phyloP scores from a whole-genome alignment of 2,797 vertebrate genomes.

The Phaenicophaeus curvirostris region DNA sequence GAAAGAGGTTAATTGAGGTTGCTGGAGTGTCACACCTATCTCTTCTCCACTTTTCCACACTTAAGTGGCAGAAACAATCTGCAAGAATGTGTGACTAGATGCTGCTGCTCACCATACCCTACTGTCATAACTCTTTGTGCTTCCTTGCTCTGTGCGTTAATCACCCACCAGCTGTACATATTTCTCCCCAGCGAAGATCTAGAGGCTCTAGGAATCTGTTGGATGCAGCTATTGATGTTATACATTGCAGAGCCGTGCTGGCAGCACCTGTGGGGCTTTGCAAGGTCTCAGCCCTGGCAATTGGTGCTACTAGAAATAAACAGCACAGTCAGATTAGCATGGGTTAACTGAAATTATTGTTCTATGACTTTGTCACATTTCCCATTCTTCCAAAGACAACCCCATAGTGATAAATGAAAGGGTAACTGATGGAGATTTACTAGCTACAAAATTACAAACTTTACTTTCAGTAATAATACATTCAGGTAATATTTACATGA shows the following conservation, averaged over 20 bases:
- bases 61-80: not conserved
- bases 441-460: constrained; percentile 34
- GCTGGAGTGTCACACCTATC: not conserved
- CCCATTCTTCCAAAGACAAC: not conserved
- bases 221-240: not conserved
- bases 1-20: not conserved
- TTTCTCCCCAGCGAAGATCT: not conserved
- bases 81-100: not conserved
- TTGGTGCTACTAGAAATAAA: not conserved
- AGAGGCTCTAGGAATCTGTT: not conserved
- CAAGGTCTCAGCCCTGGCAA: not conserved
- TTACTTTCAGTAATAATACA: constrained; percentile 13
- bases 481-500: constrained; percentile 62
- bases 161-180: not conserved
- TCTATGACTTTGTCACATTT: not conserved
- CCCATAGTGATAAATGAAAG: constrained; percentile 20
- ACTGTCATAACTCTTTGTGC: not conserved
- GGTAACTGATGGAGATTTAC: not conserved
- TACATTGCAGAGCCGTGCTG: not conserved
- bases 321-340: not conserved
- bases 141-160: not conserved
- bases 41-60: not conserved
- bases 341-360: not conserved
- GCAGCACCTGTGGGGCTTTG: not conserved
- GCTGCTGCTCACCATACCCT: not conserved